Base-by-base conservation (phyloP, 2,888 invertebrate genomes). In the Serrognathus titanus region DNA sequence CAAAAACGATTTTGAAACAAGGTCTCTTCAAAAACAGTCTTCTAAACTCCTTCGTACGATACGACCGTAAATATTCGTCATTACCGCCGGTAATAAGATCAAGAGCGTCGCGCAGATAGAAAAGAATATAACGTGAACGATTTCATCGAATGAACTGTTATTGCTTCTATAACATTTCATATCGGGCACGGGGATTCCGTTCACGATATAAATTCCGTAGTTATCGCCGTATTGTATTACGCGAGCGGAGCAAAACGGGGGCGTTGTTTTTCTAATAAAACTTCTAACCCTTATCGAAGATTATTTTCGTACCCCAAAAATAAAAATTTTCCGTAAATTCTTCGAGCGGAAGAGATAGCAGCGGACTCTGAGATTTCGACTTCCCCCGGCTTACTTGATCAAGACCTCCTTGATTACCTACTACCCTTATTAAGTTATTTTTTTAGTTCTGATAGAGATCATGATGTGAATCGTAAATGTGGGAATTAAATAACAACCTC, bases 381-480 rank as follows among this genome's bases (percentile, higher is more conserved):
- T 24, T 52, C 46, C 16, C 16, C 48, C n/a, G 37, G n/a, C 37
- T 48, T 31, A 24, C 46, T 12, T 13, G 35, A 35, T 38, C 43
- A 12, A 11, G 16, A 31, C 24, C 13, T 38, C 52, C 13, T 46
- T 52, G 52, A 52, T 52, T 52, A 47, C 52, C 52, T 46, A 20
- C 45, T 16, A 31, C 52, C 47, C 46, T 52, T 52, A 52, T 52
- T 52, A 52, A 52, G 52, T 52, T 52, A 52, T 52, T 52, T 51
- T 31, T 31, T 31, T 52, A 52, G 46, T 47, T 46, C 47, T 52
- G 52, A 52, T 52, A 47, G 46, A 24, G 38, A 46, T 31, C n/a
- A 39, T 47, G 52, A 52, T 52, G 47, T n/a, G 52, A 52, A 52
- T 52, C 47, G 31, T 46, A 52, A 52, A 47, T 52, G 47, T 31